Evolutionary conservation across 1,140 invertebrate genomes (phyloP).

Genomic region (Drosophila nebulosa): DNA sequence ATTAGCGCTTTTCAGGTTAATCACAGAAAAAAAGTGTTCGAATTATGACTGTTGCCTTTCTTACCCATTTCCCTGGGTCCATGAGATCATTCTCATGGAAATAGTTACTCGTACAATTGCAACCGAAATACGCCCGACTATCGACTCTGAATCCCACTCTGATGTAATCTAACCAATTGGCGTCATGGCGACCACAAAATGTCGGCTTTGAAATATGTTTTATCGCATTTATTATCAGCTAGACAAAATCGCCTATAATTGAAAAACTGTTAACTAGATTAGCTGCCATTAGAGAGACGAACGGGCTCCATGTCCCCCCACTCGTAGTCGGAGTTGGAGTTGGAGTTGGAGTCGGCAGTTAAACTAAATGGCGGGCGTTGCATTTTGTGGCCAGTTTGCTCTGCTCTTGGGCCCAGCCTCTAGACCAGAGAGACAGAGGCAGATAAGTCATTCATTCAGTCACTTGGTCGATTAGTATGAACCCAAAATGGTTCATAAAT

Average conservation of each 20-base stretch:
- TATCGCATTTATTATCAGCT: slow-evolving; percentile 78
- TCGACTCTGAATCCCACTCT: slow-evolving; percentile 23
- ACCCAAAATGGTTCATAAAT: slow-evolving; percentile 66
- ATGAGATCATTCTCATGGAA: not conserved
- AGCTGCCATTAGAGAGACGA: slow-evolving; percentile 68
- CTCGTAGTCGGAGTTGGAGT: too few species aligned
- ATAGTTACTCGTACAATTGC: slow-evolving; percentile 66
- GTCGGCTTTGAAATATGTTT: slow-evolving; percentile 69
- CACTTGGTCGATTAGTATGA: slow-evolving; percentile 24
- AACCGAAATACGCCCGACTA: slow-evolving; percentile 69
- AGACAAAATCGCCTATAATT: slow-evolving; percentile 75
- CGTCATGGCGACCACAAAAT: slow-evolving; percentile 31
- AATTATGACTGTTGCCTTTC: not conserved
- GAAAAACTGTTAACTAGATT: slow-evolving; percentile 80
- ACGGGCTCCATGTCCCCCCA: slow-evolving; percentile 37
- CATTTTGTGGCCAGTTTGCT: slow-evolving; percentile 33
- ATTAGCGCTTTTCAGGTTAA: slow-evolving; percentile 58
- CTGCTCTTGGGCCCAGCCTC: not conserved
- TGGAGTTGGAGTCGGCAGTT: not conserved
- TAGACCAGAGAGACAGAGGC: not conserved
- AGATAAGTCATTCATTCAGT: slow-evolving; percentile 34
- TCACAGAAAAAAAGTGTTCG: not conserved
- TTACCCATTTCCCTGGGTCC: not conserved
- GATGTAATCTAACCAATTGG: slow-evolving; percentile 66
- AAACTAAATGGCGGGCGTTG: slow-evolving; percentile 34